phyloP scores from a whole-genome alignment of 2,797 vertebrate species.

The Vireo griseus region DNA sequence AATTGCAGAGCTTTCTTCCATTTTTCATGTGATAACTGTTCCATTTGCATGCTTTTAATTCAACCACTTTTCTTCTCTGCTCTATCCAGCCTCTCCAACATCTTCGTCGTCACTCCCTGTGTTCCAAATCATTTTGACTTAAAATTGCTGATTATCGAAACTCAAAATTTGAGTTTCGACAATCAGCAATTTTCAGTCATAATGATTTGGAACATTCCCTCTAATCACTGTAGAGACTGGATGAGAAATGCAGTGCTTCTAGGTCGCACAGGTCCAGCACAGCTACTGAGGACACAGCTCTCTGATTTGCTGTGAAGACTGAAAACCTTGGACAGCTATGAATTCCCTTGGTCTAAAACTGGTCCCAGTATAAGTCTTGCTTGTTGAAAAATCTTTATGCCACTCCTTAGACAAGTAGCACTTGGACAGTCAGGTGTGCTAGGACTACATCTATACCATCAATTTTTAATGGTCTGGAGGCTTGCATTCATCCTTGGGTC shows the following conservation, averaged over 20 bases:
- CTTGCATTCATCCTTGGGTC: neutral
- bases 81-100: neutral
- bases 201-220: neutral
- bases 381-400: neutral
- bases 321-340: neutral
- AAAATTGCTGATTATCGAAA: neutral
- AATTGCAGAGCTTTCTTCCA: neutral
- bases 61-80: neutral
- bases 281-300: neutral
- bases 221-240: no score
- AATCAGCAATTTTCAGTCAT: no score
- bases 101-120: neutral
- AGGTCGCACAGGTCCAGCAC: neutral
- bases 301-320: neutral
- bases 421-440: neutral
- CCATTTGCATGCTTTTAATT: neutral
- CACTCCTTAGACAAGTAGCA: neutral
- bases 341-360: neutral
- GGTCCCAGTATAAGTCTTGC: neutral
- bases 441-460: neutral
- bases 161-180: neutral
- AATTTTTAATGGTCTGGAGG: neutral
- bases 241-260: neutral
- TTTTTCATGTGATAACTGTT: neutral
- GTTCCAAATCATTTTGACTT: neutral